Percentiles rank a stretch among this genome's conserved stretches.
Conservation (phyloP, 2,797 vertebrate genomes). For the Enteromius thamalakanensis region DNA sequence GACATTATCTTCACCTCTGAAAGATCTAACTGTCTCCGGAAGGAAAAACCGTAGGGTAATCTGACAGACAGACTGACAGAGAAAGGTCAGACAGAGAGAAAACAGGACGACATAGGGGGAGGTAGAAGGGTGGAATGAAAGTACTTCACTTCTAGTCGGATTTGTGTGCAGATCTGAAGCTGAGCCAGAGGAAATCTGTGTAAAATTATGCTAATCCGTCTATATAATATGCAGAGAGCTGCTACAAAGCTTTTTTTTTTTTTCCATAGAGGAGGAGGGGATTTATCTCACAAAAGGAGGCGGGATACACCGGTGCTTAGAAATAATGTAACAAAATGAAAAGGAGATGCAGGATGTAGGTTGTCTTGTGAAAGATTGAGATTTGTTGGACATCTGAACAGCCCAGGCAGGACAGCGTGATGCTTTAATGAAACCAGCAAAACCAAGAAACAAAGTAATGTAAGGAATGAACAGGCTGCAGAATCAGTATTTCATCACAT, state of each 20-base stretch:
- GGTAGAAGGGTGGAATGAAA: slow-evolving; percentile 19
- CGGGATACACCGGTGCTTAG: slow-evolving; percentile 39
- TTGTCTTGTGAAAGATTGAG: slow-evolving; percentile 31
- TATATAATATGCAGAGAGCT: slow-evolving; percentile 64
- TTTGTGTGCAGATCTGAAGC: slow-evolving; percentile 70
- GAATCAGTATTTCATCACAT: background rate
- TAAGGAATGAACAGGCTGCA: background rate
- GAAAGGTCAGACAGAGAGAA: slow-evolving; percentile 25
- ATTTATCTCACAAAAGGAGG: slow-evolving; percentile 57
- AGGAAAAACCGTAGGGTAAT: background rate
- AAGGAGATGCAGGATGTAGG: slow-evolving; percentile 25
- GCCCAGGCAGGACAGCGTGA: background rate
- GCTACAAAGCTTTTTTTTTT: slow-evolving; percentile 61
- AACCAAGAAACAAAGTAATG: background rate
- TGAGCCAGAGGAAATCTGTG: slow-evolving; percentile 71
- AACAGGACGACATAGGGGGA: slow-evolving; percentile 13
- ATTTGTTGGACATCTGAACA: slow-evolving; percentile 31
- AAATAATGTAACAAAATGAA: slow-evolving; percentile 31
- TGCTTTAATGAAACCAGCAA: background rate
- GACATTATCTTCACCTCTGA: slow-evolving; percentile 24
- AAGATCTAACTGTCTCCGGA: background rate
- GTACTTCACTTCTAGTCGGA: slow-evolving; percentile 62
- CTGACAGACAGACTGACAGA: slow-evolving; percentile 31
- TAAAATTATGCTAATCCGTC: slow-evolving; percentile 76
- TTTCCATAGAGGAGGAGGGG: slow-evolving; percentile 19